Evolutionary conservation across 2,113 vertebrate genomes (phyloP).

Genomic region (Osmerus eperlanus): DNA sequence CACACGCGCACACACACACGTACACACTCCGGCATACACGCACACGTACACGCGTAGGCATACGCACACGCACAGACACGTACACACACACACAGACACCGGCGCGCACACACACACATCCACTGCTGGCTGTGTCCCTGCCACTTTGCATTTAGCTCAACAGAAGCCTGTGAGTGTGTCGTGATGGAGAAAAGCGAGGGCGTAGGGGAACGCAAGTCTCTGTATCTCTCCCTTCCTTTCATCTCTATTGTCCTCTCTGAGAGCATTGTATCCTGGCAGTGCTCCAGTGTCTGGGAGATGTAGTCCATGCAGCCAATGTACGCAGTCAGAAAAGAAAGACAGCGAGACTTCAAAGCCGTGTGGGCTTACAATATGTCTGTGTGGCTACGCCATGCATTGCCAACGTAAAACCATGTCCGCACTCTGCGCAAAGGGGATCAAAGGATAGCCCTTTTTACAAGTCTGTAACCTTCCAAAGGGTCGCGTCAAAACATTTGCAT

Average conservation of each 20-base stretch:
- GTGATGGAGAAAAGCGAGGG: neutral
- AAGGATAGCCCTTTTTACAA: no score
- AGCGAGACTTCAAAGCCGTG: no score
- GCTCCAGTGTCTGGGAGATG: neutral
- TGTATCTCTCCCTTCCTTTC: slow-evolving; percentile 21
- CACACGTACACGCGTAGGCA: neutral
- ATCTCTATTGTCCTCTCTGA: slow-evolving; percentile 19
- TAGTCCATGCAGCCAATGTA: neutral
- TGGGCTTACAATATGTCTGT: no score
- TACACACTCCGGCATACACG: neutral
- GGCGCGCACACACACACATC: neutral
- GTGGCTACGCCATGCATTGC: no score
- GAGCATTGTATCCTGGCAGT: neutral
- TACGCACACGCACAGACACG: neutral
- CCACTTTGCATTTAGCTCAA: slow-evolving; percentile 14
- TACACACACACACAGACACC: neutral
- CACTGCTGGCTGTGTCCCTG: neutral
- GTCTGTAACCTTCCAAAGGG: no score
- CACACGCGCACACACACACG: neutral
- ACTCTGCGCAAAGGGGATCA: no score
- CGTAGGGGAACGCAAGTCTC: slow-evolving; percentile 9
- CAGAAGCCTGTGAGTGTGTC: neutral
- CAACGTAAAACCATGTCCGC: no score
- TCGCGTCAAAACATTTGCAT: no score
- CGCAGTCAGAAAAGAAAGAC: neutral